Evolutionary conservation across 1,140 invertebrate genomes (phyloP).

Genomic region (Matsumurasca onukii): DNA sequence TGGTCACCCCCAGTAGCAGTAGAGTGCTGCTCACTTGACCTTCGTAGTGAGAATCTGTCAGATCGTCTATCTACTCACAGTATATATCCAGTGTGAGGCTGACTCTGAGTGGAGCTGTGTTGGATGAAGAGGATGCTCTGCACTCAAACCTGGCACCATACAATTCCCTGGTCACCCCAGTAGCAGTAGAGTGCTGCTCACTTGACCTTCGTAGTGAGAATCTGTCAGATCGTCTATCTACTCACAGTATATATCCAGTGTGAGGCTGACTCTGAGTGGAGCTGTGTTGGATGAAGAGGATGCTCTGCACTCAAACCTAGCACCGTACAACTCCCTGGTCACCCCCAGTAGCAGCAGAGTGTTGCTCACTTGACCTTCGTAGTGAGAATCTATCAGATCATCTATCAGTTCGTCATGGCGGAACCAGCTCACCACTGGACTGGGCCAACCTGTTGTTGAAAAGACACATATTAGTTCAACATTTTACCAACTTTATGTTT

Average conservation of each 20-base stretch:
- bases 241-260: conserved; percentile 69
- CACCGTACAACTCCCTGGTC: conserved; percentile 71
- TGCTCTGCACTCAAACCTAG: conserved; percentile 78
- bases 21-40: conserved; percentile 52
- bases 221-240: conserved; percentile 62
- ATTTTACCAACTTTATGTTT: too few relatives aligned
- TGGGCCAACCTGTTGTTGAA: conserved; percentile 67
- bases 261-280: conserved; percentile 53
- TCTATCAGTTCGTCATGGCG: conserved; percentile 70
- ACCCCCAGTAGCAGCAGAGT: conserved; percentile 57
- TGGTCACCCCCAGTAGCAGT: conserved; percentile 55
- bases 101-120: conserved; percentile 51
- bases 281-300: conserved; percentile 63
- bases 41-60: conserved; percentile 49
- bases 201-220: conserved; percentile 48
- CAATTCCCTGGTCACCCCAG: conserved; percentile 63
- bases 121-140: conserved; percentile 70
- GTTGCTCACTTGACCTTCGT: conserved; percentile 49
- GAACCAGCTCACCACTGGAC: conserved; percentile 82
- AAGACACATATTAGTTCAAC: conserved; percentile 19
- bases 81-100: conserved; percentile 64
- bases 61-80: conserved; percentile 71
- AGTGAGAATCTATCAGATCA: conserved; percentile 56
- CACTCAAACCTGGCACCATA: conserved; percentile 79
- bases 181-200: conserved; percentile 55